These are phyloP conservation scores for Bujurquina vittata DNA, from an alignment of 2,113 vertebrate species.

Conservation along the genomic window DNA sequence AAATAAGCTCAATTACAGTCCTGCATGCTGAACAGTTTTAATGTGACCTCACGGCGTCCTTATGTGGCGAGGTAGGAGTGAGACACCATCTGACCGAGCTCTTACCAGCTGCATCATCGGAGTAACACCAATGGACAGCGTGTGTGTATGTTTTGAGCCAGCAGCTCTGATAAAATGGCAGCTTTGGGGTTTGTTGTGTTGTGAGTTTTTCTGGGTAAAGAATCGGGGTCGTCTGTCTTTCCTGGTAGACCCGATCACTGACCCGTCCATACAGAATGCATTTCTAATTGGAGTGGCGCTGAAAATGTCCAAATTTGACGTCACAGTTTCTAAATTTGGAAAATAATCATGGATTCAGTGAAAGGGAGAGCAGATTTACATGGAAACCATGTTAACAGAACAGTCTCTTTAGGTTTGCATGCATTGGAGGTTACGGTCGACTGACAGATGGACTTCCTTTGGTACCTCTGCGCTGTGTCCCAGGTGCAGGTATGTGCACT, in stretches of 20 bases:
- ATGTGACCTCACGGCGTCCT: neutral
- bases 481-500: constrained; percentile 85
- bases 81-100: neutral
- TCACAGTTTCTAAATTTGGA: neutral
- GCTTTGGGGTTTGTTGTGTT: neutral
- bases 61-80: fast-evolving
- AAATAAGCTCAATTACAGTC: neutral
- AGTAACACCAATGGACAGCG: neutral
- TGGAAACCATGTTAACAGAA: fast-evolving
- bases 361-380: neutral
- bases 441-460: neutral
- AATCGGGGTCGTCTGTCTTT: fast-evolving
- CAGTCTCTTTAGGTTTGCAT: neutral
- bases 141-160: neutral
- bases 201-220: fast-evolving
- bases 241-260: neutral
- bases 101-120: neutral
- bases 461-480: constrained; percentile 75
- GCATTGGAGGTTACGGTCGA: neutral
- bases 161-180: neutral
- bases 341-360: fast-evolving
- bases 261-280: too few species aligned
- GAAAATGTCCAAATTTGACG: fast-evolving
- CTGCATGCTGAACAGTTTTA: fast-evolving
- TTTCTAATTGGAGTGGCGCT: neutral